phyloP scores from a whole-genome alignment of 2,888 invertebrate genomes.

The Petrolisthes cinctipes region DNA sequence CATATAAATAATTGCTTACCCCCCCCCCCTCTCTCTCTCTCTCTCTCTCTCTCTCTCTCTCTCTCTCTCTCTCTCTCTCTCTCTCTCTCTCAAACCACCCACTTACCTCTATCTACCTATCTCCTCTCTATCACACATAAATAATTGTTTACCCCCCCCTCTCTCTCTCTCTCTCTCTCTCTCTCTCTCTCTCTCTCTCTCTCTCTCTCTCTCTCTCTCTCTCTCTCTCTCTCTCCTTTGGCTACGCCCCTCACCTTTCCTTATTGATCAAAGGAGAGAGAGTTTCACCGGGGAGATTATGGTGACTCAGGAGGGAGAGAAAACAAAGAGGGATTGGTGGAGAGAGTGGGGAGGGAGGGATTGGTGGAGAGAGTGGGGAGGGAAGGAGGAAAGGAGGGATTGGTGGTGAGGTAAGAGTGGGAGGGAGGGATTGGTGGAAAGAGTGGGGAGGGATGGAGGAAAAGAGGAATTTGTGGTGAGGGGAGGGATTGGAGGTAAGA shows the following conservation, averaged over 20 bases:
- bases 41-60: constrained; percentile 5
- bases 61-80: constrained; percentile 9
- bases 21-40: neutral
- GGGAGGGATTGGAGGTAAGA: neutral
- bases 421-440: neutral
- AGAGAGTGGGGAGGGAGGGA: no score
- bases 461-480: neutral
- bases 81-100: neutral
- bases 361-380: neutral
- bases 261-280: neutral
- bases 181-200: constrained; percentile 12
- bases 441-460: neutral
- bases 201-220: neutral
- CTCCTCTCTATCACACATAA: no score
- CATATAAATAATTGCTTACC: no score
- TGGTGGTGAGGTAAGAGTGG: neutral
- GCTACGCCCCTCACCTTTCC: neutral
- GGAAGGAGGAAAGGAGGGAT: neutral
- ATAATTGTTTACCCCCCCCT: neutral
- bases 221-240: constrained; percentile 3
- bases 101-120: no score
- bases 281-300: no score
- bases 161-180: neutral
- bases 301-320: no score
- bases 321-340: no score